phyloP scores from a whole-genome alignment of 2,113 vertebrate species.

The Strigops habroptila region DNA sequence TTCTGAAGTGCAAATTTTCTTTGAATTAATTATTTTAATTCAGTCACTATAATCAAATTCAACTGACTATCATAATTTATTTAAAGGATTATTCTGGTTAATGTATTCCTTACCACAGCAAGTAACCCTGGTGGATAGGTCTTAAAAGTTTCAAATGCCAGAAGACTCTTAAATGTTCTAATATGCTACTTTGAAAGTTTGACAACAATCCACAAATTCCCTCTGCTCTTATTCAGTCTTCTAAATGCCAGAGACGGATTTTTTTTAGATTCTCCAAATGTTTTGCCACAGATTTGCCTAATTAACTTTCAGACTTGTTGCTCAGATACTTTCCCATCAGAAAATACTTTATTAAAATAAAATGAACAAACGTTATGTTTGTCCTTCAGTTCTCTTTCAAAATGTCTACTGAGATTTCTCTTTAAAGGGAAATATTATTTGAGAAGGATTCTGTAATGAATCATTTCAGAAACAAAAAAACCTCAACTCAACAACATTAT shows the following conservation, averaged over 20 bases:
- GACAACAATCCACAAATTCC: constrained; percentile 39
- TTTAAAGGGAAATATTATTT: not conserved
- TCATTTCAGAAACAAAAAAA: not conserved
- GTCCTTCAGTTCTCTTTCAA: constrained; percentile 11
- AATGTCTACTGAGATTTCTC: not conserved
- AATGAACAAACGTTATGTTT: not conserved
- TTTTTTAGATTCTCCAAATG: constrained; percentile 40
- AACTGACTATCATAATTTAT: constrained; percentile 41
- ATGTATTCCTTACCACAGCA: constrained; percentile 43
- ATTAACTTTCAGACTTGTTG: constrained; percentile 28
- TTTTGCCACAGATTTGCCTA: constrained; percentile 15
- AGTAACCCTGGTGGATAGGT: constrained; percentile 46
- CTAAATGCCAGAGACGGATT: not conserved
- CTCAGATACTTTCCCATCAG: constrained; percentile 12
- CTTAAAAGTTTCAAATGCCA: constrained; percentile 64
- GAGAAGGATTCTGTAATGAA: not conserved
- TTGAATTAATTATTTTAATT: constrained; percentile 57
- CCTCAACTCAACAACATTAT: not conserved
- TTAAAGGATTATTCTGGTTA: constrained; percentile 55
- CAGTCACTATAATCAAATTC: constrained; percentile 40
- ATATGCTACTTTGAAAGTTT: constrained; percentile 27
- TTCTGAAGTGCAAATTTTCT: not conserved
- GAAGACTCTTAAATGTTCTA: constrained; percentile 41
- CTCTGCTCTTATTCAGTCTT: constrained; percentile 3
- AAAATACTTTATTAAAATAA: constrained; percentile 39